Evolutionary conservation across 1,140 invertebrate genomes (phyloP).

Genomic region (Drosophila kanapiae): DNA sequence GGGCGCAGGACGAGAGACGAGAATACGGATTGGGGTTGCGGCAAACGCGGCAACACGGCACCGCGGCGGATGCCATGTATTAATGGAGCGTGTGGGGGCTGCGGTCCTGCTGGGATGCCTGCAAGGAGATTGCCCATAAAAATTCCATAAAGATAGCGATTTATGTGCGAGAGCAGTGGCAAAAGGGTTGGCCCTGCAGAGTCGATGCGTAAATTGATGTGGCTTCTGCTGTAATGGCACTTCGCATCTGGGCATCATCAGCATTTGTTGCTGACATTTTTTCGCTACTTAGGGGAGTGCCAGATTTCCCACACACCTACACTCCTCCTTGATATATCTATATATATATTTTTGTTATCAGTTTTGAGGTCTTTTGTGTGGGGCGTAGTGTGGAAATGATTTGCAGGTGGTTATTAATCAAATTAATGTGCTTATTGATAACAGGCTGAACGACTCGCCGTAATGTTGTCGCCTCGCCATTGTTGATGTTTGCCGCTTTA

Average conservation of each 20-base stretch:
- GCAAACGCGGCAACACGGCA: conserved; percentile 14
- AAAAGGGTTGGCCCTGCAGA: conserved; percentile 79
- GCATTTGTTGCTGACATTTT: conserved; percentile 82
- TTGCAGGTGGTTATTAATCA: conserved; percentile 85
- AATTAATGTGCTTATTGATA: conserved; percentile 85
- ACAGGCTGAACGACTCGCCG: conserved; percentile 46
- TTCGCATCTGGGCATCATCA: conserved; percentile 75
- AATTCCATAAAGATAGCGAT: conserved; percentile 85
- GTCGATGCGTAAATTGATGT: conserved; percentile 79
- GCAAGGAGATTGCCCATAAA: conserved; percentile 85
- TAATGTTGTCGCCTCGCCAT: conserved; percentile 61
- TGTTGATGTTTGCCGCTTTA: conserved; percentile 40
- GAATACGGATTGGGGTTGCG: conserved; percentile 25
- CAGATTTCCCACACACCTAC: conserved; percentile 10
- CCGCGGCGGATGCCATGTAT: conserved; percentile 72
- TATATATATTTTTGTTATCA: conserved; percentile 51
- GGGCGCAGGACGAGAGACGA: background rate
- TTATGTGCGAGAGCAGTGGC: conserved; percentile 70
- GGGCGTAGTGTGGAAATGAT: conserved; percentile 74
- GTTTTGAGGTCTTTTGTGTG: conserved; percentile 63
- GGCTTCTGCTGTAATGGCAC: conserved; percentile 78
- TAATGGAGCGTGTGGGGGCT: conserved; percentile 58
- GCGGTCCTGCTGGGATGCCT: conserved; percentile 64
- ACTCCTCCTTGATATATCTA: conserved; percentile 1
- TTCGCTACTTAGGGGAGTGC: conserved; percentile 69